A percentile compares a stretch with the other conserved stretches of the same genome.
Conservation (phyloP, 1,140 invertebrate genomes). For the Nymphalis io region DNA sequence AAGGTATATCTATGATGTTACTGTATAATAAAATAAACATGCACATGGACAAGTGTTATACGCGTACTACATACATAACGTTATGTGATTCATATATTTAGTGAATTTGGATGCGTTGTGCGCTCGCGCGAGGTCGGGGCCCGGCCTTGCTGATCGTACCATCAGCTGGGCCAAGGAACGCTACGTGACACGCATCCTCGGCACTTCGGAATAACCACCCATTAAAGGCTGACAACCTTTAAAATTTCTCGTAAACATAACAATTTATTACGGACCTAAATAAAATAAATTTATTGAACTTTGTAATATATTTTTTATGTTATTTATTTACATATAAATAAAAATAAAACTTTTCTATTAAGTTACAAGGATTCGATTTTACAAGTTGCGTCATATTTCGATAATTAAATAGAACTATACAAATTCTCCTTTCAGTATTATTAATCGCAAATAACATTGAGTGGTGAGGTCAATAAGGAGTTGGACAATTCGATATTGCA, state of each 20-base stretch:
- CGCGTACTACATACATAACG: conserved; percentile 14
- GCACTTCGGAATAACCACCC: conserved; percentile 13
- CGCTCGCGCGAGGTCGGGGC: conserved; percentile 44
- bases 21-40: not conserved
- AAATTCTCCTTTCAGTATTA: conserved; percentile 19
- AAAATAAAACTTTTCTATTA: not conserved
- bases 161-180: conserved; percentile 55
- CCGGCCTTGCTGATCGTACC: conserved; percentile 47
- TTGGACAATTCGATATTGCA: conserved; percentile 22
- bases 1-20: too few species aligned
- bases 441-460: conserved; percentile 14
- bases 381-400: not conserved
- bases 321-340: not conserved
- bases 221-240: conserved; percentile 28
- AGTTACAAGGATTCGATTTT: not conserved
- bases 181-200: conserved; percentile 47
- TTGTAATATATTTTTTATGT: not conserved
- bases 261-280: conserved; percentile 1
- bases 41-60: not conserved
- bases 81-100: conserved; percentile 20
- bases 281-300: not conserved
- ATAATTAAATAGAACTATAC: conserved; percentile 17
- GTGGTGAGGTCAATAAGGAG: conserved; percentile 22
- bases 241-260: conserved; percentile 4
- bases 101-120: conserved; percentile 46